Evolutionary conservation across 2,888 invertebrate species (phyloP), one percentile per base, ranked within the genome.

Genomic region (Patella caerulea): DNA sequence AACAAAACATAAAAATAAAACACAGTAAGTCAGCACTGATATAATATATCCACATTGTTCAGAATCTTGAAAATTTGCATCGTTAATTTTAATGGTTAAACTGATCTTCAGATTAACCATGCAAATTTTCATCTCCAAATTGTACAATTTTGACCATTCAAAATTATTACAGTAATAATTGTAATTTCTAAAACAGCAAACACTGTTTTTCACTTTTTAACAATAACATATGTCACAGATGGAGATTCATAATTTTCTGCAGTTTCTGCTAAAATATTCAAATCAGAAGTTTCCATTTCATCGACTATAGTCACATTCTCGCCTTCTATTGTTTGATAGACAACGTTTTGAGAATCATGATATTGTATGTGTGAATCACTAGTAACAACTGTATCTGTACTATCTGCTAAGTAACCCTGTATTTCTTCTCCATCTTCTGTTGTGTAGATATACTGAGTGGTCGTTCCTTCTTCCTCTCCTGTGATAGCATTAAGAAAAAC

Each of bases 251-350:
- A 65, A 65, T 65, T 65, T 65, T 65, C 19, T 9, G 65, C 65
- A 65, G 65, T 65, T 65, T 65, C 65, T 65, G 65, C 65, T 65
- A 65, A 65, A 19, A 65, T 65, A 14, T 24, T 65, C 11, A 65
- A 24, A 65, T 65, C 65, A 65, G 65, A 65, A 5, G 65, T 65
- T 24, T 65, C 19, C 65, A 65, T 65, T 65, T 65, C 65, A 65
- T 65, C 65, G 3, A 65, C 65, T 24, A 65, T 24, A n/a, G 65
- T 65, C 9, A 65, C 65, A 65, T 65, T 65, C 11, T 65, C 65
- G 11, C 65, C 65, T 19, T 65, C 65, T 65, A 65, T 24, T 12
- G 65, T 65, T 65, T 65, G 65, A 15, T 65, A 65, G 24, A 65
- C 24, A 14, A 65, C 24, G 14, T 65, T 65, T 19, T 65, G 65